phyloP scores from a whole-genome alignment of 2,797 vertebrate genomes.

The Acanthurus tractus region DNA sequence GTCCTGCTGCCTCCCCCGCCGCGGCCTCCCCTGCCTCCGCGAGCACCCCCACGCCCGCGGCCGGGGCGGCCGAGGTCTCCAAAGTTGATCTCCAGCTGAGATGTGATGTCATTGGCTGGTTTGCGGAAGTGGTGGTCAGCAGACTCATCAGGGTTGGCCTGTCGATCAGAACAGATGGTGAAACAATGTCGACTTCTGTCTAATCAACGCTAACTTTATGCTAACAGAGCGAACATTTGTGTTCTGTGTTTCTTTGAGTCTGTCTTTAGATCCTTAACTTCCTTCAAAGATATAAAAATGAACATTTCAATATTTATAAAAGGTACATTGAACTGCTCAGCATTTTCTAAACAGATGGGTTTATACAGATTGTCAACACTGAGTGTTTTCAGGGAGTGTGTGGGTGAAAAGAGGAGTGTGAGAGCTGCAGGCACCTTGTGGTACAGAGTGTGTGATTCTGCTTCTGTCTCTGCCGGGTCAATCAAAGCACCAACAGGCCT shows the following conservation, averaged over 20 bases:
- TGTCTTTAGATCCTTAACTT: not conserved
- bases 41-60: slow-evolving; percentile 92
- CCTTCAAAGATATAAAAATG: not conserved
- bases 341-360: not conserved
- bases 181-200: not conserved
- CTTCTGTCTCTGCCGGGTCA: slow-evolving; percentile 80
- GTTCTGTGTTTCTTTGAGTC: not conserved
- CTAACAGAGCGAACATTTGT: not conserved
- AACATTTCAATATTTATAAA: not conserved
- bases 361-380: not conserved
- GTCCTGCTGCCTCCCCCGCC: slow-evolving; percentile 86
- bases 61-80: slow-evolving; percentile 97
- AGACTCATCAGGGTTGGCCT: slow-evolving; percentile 90
- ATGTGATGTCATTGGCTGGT: slow-evolving; percentile 98
- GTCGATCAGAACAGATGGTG: slow-evolving; percentile 9
- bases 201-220: too few species aligned
- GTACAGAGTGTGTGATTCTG: slow-evolving; percentile 71
- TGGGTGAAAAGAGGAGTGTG: not conserved
- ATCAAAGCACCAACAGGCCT: slow-evolving; percentile 85
- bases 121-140: slow-evolving; percentile 98
- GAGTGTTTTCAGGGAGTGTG: slow-evolving; percentile 10
- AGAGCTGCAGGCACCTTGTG: slow-evolving; percentile 76
- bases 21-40: slow-evolving; percentile 85
- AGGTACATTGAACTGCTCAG: not conserved
- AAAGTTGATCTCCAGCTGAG: slow-evolving; percentile 99